phyloP scores from a whole-genome alignment of 2,113 vertebrate species.

The Hoplias malabaricus region DNA sequence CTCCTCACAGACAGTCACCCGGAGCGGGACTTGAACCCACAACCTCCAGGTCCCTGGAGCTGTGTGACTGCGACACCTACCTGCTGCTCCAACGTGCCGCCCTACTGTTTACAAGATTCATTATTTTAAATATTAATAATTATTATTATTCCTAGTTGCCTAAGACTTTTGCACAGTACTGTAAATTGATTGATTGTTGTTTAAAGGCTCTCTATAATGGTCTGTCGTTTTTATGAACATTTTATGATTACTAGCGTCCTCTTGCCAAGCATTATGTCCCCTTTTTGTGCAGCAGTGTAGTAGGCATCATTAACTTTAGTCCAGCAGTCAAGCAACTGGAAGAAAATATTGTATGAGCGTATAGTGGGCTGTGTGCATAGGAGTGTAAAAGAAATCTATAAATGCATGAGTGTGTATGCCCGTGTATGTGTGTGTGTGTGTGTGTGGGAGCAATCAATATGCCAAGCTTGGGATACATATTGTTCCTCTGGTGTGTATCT shows the following conservation, averaged over 20 bases:
- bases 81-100: too few relatives aligned
- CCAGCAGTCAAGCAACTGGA: conserved; percentile 5
- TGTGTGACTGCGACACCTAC: too few relatives aligned
- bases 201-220: background rate
- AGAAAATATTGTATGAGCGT: conserved; percentile 24
- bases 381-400: background rate
- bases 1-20: too few relatives aligned
- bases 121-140: too few relatives aligned
- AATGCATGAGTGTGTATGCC: background rate
- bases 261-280: background rate
- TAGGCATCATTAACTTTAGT: background rate
- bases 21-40: too few relatives aligned
- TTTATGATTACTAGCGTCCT: too few relatives aligned
- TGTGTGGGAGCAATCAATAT: background rate
- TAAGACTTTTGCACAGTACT: too few relatives aligned
- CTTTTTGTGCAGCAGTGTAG: background rate
- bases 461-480: background rate
- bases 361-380: background rate
- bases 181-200: background rate
- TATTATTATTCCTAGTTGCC: too few relatives aligned
- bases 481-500: conserved; percentile 21
- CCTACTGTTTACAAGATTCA: too few relatives aligned
- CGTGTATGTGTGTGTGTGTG: background rate
- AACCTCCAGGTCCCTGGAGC: too few relatives aligned
- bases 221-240: background rate